Percentiles rank a stretch among this genome's conserved stretches.
These are phyloP conservation scores for Lagopus muta DNA, from an alignment of 2,113 vertebrate species.

Conservation along the genomic window DNA sequence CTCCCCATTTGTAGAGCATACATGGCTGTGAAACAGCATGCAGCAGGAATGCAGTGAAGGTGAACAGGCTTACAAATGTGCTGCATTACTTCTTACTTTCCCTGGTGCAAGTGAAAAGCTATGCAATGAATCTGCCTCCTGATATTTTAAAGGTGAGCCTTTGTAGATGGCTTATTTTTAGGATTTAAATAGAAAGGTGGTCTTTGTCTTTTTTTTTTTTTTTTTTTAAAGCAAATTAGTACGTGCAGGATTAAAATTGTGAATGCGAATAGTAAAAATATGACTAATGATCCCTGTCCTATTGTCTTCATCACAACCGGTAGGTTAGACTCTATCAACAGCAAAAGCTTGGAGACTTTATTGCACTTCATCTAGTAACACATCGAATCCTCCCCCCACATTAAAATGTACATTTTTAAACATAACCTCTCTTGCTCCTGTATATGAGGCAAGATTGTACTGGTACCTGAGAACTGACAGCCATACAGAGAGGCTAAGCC, in stretches of 20 bases:
- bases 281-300: slow-evolving; percentile 4
- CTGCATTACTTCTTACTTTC: background rate
- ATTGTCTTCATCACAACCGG: background rate
- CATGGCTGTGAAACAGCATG: background rate
- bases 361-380: background rate
- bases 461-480: background rate
- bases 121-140: background rate
- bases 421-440: background rate
- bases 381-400: background rate
- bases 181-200: background rate
- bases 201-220: background rate
- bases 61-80: background rate
- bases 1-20: background rate
- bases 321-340: background rate
- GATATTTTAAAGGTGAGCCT: background rate
- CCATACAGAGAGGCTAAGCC: background rate
- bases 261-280: background rate
- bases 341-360: background rate
- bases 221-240: background rate
- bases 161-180: background rate
- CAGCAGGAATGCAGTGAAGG: background rate
- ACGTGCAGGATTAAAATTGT: background rate
- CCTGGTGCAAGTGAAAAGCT: background rate
- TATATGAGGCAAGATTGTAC: background rate
- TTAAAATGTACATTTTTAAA: background rate